Evolutionary conservation across 37 sponge, comb jelly and placozoan species (phyloP), one percentile per base, ranked within the genome.

Genomic region (Spongilla lacustris): DNA sequence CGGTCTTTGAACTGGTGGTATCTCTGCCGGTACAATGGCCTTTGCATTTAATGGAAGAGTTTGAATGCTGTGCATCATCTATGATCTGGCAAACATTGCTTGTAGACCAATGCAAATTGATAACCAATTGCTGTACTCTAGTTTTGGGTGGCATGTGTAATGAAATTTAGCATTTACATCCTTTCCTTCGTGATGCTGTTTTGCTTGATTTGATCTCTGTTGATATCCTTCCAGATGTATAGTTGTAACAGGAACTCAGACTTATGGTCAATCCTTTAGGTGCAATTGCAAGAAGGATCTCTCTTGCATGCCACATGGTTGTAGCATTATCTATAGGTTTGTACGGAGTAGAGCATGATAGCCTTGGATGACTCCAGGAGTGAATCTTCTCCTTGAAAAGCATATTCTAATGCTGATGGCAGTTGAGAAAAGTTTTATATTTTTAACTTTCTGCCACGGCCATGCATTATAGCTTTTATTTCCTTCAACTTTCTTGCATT

Each of bases 201-300:
- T 69, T 69, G 70, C 81, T 37, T 81, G 73, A 1, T 14, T 0
- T 17, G 32, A 33, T 0, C 73, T 32, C 28, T 26, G 29, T 32
- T 27, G 29, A 70, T 36, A 69, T 33, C 35, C 69, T 1, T 81
- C 81, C n/a, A n/a, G n/a, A n/a, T 0, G 81, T 81, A 25, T 68
- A 81, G n/a, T 81, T 81, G 37, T 81, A 81, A 33, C 69, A 81
- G 0, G 81, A 31, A 81, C 81, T 81, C 9, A 69, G 81, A 33
- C 70, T 37, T 11, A 81, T 67, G 9, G 35, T 69, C 17, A 81
- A 81, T 10, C 37, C 37, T 68, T 35, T 27, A 34, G 81, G 81
- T 34, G 71, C 81, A 33, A 68, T 69, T 6, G 81, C 30, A 1
- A 81, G 81, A 69, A 81, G n/a, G 32, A 73, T 73, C 19, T 73